Base-by-base conservation (phyloP, 2,888 invertebrate species). In the Lydus trimaculatus region DNA sequence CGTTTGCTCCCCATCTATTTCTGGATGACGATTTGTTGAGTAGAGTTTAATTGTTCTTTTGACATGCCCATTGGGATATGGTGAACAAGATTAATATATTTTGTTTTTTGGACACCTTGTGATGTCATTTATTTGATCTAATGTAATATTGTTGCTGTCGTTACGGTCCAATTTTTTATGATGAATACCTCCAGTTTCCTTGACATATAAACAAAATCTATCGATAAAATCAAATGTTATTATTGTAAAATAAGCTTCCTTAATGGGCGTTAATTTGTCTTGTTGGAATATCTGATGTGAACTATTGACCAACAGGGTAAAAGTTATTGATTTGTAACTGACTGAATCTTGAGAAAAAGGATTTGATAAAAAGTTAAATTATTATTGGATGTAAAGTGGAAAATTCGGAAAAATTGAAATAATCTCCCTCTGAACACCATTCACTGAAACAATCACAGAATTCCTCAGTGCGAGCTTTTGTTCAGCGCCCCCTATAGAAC, bases 121-220 rank as follows among this genome's bases (percentile, higher is more conserved):
- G 17, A 31, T 17, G 59, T 59, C 31, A 28, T 28, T 31, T 17
- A 43, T 59, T 15, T 13, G 17, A 11, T 28, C 17, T 59, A 28
- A 59, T 59, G 31, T 33, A 59, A 59, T 58, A 58, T 31, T 23
- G n/a, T 15, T 58, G 58, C 31, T 36, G 36, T 31, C 59, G 59
- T 31, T 23, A 25, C 28, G 25, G 31, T 28, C 59, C 59, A 59
- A 28, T 59, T 59, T 20, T 43, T 59, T 33, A 20, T 28, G 59
- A 58, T 58, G 58, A 23, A 58, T 58, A 58, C 23, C 58, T 58
- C 25, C 5, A 58, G 28, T 58, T 23, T 58, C 59, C 59, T 59
- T 59, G 59, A 59, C 59, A 59, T 59, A 59, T 59, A 59, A 31
- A 31, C 9, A 28, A 28, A 33, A 59, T 59, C 4, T 8, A 8